Conservation (phyloP, 2,888 invertebrate genomes). For the Acrocyrtus sp. region DNA sequence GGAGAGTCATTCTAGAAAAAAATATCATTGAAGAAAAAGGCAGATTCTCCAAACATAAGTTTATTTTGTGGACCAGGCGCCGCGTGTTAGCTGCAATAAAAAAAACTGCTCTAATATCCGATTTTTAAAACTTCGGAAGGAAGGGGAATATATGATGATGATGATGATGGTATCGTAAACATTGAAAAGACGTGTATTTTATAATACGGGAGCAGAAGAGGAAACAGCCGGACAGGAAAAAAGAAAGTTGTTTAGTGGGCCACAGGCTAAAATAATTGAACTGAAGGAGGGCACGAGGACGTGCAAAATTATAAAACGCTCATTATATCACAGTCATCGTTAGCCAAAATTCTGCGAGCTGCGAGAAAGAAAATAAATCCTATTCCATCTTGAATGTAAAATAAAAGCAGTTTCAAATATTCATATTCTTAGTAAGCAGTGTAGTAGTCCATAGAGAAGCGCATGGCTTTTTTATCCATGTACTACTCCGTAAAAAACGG, state of each 20-base stretch:
- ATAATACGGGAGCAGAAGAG: no score
- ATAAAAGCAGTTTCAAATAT: background rate
- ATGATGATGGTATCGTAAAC: background rate
- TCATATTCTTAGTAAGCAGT: background rate
- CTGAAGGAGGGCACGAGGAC: conserved; percentile 42
- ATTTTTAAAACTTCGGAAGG: background rate
- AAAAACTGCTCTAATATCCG: background rate
- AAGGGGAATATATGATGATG: background rate
- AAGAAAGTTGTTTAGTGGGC: background rate
- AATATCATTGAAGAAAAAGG: background rate
- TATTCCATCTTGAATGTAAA: background rate
- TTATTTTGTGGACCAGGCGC: background rate
- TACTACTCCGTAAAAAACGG: no score
- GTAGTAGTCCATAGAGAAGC: no score
- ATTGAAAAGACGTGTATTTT: background rate
- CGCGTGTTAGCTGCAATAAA: no score
- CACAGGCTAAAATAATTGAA: conserved; percentile 22
- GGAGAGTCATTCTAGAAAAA: background rate
- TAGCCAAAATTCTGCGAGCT: background rate
- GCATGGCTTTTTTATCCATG: no score
- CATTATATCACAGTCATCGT: conserved; percentile 19
- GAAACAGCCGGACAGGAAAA: no score
- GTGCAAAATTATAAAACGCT: conserved; percentile 25
- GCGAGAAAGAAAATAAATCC: background rate
- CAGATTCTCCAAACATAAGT: background rate